Base-by-base conservation (phyloP, 2,113 vertebrate genomes). In the Sialia sialis region DNA sequence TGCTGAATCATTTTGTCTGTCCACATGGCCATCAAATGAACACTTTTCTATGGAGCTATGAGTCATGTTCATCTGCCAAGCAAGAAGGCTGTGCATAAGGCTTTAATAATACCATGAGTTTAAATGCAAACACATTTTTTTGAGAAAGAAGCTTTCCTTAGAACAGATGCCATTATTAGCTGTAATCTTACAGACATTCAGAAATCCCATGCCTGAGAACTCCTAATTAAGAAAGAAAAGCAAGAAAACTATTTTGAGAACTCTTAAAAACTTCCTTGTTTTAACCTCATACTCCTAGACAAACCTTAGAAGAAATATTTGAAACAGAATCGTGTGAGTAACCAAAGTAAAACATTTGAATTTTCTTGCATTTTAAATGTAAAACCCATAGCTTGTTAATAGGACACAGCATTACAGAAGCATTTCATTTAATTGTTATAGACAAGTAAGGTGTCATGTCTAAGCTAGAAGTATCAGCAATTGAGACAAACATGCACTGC, bases 21-120 rank as follows among this genome's bases (percentile, higher is more conserved):
- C 75, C 48, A 64, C 70, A 46, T 44, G 39, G 62, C 59, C 91
- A 89, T 55, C 79, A 82, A 91, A 83, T 32, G 52, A 89, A 92
- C 51, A 82, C 94, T 96, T 54, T 96, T 77, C 51, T 70, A 15
- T 62, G 92, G 63, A 90, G 51, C 68, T 90, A 77, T 96, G 94
- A 97, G 74, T 96, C 95, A 96, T 72, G 62, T 59, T 90, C 75
- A 84, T 39, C 81, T 62, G 75, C 49, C 92, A 83, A 93, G 76
- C 48, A 89, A 90, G 52, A 91, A 85, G 54, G n/a, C 86, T 76
- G 41, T 70, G 43, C 89, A 89, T 91, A 87, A 91, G 92, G 82
- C 79, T 96, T 95, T 91, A 95, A 94, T 96, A 95, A 96, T 68
- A 78, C 29, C 36, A 43, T 6, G 19, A 70, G 16, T 67, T 83